Evolutionary conservation across 2,888 invertebrate species (phyloP), one percentile per base, ranked within the genome.

Genomic region (Eupeodes luniger): DNA sequence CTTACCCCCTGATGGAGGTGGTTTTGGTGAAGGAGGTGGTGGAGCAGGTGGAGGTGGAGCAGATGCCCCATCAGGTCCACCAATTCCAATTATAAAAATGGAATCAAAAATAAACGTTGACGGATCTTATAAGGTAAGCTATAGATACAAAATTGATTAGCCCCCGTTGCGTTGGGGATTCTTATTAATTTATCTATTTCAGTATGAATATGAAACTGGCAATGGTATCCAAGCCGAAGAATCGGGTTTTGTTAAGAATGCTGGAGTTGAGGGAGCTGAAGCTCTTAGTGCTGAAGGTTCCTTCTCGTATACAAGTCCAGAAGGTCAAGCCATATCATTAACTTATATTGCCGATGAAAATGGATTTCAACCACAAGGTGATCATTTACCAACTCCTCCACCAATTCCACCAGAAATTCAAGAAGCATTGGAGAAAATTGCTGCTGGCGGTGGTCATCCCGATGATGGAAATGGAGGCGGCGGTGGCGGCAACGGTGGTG

Each of bases 331-430:
- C 3, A 95, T 96, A 90, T 93, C 94, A 16, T 89, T 96, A 51
- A 94, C 94, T 51, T 97, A 96, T 94, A 94, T 95, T 70, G 96
- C 96, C 91, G 96, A 96, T 91, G 96, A 96, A 92, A 95, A 96
- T 91, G 96, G 96, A 92, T 94, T 94, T 90, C 94, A 92, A 80
- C 93, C 93, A n/a, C 90, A 90, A 79, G 97, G 97, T 53, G 96
- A 95, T 67, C 97, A 97, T 93, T 94, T 97, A 62, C 97, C 97
- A 14, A 97, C 97, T 10, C 96, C 97, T 5, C 97, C 97, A n/a
- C 96, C 97, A 27, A 96, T 97, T 90, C 97, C 97, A 10, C 94
- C 95, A 75, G 96, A 96, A 90, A 97, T 97, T 40, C 96, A 95
- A 91, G 93, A 93, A 85, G 92, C 92, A 0, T 89, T 93, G 66